A percentile compares a stretch with the other conserved stretches of the same genome.
Evolutionary conservation across 2,797 vertebrate genomes (phyloP).

Genomic region (Enteromius trimaculatus): DNA sequence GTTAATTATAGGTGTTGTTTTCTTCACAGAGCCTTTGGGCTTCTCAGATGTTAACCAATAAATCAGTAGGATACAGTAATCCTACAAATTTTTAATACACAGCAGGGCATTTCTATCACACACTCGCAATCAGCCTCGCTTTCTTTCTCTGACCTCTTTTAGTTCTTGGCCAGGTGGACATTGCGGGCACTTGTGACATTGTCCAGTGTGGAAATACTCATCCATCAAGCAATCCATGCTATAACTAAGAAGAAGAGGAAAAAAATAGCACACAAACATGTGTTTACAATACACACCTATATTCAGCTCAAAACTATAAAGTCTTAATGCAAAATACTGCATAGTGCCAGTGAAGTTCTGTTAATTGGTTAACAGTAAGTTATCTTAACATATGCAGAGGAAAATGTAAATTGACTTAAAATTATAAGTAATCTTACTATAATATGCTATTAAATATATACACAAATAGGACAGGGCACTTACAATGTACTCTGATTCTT

Average conservation of each 20-base stretch:
- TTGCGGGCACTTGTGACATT: constrained; percentile 73
- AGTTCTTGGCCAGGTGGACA: constrained; percentile 81
- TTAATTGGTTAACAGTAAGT: neutral
- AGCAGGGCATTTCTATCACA: neutral
- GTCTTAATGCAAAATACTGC: neutral
- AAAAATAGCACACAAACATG: neutral
- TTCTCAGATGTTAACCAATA: neutral
- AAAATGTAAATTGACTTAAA: neutral
- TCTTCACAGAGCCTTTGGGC: neutral
- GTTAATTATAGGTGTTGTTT: constrained; percentile 9
- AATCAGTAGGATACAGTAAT: neutral
- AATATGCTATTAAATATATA: neutral
- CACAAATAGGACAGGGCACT: neutral
- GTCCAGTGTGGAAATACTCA: constrained; percentile 72
- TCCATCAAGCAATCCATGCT: constrained; percentile 71
- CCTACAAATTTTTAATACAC: neutral
- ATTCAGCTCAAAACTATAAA: neutral
- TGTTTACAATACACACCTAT: neutral
- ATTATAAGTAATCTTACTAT: neutral
- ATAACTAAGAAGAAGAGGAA: constrained; percentile 14
- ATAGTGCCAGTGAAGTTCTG: neutral
- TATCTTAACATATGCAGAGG: neutral
- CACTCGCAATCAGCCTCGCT: neutral
- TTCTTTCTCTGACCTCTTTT: constrained; percentile 74
- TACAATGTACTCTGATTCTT: neutral